These are phyloP conservation scores for Lasioglossum vierecki DNA, from an alignment of 2,888 invertebrate genomes.

Conservation along the genomic window DNA sequence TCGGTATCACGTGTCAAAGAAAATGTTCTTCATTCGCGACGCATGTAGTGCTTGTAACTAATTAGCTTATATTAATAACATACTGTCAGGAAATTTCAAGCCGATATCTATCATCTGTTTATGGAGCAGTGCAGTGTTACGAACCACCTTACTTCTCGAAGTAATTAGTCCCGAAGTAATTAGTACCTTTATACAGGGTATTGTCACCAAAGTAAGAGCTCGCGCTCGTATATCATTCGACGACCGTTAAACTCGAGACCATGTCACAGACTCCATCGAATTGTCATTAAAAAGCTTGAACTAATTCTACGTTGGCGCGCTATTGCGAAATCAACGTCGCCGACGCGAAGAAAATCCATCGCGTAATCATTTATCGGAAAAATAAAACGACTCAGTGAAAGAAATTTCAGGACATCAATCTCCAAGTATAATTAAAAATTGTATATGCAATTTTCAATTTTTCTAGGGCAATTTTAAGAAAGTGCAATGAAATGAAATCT, in stretches of 20 bases:
- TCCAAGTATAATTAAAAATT: too few species aligned
- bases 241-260: slow-evolving; percentile 44
- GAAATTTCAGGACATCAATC: neutral
- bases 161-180: slow-evolving; percentile 68
- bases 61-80: slow-evolving; percentile 46
- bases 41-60: slow-evolving; percentile 39
- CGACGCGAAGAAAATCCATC: neutral
- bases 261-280: slow-evolving; percentile 26
- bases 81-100: slow-evolving; percentile 47
- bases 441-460: too few species aligned
- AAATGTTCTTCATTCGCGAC: slow-evolving; percentile 1
- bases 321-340: neutral
- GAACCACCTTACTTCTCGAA: slow-evolving; percentile 62
- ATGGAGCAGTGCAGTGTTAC: slow-evolving; percentile 52
- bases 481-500: too few species aligned
- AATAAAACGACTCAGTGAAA: neutral
- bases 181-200: slow-evolving; percentile 61
- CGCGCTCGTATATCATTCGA: slow-evolving; percentile 46
- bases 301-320: neutral
- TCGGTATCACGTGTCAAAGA: neutral
- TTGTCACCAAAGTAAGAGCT: slow-evolving; percentile 59
- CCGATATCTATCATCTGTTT: slow-evolving; percentile 61
- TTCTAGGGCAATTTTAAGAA: too few species aligned
- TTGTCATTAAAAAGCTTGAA: slow-evolving; percentile 2
- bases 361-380: neutral